These are phyloP conservation scores for Clarias pachynema DNA, from an alignment of 2,797 vertebrate species.

Conservation along the genomic window DNA sequence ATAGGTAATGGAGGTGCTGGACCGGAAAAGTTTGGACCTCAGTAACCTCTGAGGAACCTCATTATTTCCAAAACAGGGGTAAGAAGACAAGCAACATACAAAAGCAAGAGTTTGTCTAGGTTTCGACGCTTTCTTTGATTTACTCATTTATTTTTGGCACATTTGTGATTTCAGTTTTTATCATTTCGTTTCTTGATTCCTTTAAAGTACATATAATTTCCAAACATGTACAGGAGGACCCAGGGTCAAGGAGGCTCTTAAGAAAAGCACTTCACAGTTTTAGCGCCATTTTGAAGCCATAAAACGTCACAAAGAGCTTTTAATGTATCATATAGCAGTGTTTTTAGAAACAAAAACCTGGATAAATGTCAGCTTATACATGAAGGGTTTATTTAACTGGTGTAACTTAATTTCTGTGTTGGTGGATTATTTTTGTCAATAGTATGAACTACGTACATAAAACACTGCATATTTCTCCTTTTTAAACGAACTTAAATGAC, in stretches of 20 bases:
- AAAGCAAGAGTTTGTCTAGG: background rate
- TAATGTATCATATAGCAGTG: background rate
- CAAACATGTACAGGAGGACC: background rate
- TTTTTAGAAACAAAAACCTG: background rate
- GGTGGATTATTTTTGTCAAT: background rate
- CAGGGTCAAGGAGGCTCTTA: background rate
- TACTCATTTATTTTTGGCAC: no score
- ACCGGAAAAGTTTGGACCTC: no score
- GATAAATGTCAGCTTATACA: background rate
- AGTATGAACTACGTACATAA: no score
- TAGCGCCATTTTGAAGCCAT: slow-evolving; percentile 26
- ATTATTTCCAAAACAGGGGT: background rate
- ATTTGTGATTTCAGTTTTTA: background rate
- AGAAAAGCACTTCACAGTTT: background rate
- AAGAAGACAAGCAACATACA: background rate
- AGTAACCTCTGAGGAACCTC: background rate
- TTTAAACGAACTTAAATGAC: background rate
- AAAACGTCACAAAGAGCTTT: background rate
- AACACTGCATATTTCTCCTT: no score
- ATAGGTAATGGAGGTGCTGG: background rate
- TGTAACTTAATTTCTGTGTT: background rate
- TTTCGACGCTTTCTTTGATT: background rate
- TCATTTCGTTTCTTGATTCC: no score
- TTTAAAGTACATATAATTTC: background rate
- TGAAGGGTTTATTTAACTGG: background rate